Conservation (phyloP, 2,888 invertebrate genomes). For the Synanthedon tipuliformis region DNA sequence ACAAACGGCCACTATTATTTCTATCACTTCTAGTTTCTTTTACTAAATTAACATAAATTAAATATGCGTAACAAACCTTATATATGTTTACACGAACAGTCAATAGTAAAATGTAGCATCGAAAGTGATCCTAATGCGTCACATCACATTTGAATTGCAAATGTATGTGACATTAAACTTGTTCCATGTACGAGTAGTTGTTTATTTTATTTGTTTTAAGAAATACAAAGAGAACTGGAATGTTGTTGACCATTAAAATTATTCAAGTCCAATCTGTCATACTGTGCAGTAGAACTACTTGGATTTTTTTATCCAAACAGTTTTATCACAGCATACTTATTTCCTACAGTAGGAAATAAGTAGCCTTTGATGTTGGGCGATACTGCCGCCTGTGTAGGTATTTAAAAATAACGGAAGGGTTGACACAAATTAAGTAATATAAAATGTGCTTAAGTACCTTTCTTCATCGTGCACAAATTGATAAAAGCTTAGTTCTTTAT, state of each 20-base stretch:
- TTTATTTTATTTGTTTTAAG: neutral
- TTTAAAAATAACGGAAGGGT: too few species aligned
- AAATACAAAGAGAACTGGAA: neutral
- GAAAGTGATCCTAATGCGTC: constrained; percentile 36
- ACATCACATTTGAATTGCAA: constrained; percentile 28
- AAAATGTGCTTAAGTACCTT: too few species aligned
- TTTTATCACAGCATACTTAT: too few species aligned
- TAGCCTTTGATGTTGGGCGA: too few species aligned
- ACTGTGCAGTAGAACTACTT: too few species aligned
- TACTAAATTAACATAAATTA: neutral
- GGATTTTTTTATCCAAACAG: too few species aligned
- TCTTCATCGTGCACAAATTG: too few species aligned
- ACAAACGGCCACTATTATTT: neutral
- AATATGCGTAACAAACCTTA: neutral
- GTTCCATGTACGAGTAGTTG: constrained; percentile 6
- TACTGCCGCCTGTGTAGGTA: too few species aligned
- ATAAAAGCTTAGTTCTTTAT: too few species aligned
- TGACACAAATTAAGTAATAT: too few species aligned
- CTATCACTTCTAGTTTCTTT: neutral
- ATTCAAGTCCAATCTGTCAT: too few species aligned
- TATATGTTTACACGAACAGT: neutral
- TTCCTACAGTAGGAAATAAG: too few species aligned
- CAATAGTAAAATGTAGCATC: constrained; percentile 17
- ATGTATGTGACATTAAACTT: constrained; percentile 18
- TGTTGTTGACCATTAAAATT: neutral